Percentiles rank a stretch among this genome's conserved stretches.
phyloP scores from a whole-genome alignment of 1,140 invertebrate species.

The Brachionus calyciflorus region DNA sequence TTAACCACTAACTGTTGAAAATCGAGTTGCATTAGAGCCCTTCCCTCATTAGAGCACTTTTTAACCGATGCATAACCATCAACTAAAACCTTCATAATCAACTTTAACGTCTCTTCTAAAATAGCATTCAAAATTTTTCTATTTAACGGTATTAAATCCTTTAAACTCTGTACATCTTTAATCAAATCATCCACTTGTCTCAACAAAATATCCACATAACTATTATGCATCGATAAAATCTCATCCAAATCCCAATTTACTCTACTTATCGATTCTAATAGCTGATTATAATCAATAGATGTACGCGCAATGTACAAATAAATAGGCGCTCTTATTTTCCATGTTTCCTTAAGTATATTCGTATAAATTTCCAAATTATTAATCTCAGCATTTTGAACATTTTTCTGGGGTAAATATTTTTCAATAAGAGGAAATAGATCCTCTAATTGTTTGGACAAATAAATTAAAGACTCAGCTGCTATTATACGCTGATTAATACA shows the following conservation, averaged over 20 bases:
- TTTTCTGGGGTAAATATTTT: conserved; percentile 54
- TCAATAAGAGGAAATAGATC: conserved; percentile 76
- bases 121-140: background rate
- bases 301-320: conserved; percentile 78
- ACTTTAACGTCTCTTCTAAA: conserved; percentile 13
- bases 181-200: conserved; percentile 47
- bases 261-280: conserved; percentile 72
- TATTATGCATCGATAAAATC: conserved; percentile 89
- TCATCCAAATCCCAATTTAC: conserved; percentile 91
- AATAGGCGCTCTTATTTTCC: conserved; percentile 75
- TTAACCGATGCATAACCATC: conserved; percentile 78
- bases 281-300: conserved; percentile 74
- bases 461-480: conserved; percentile 74
- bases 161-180: conserved; percentile 1
- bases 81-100: conserved; percentile 41
- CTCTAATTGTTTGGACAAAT: conserved; percentile 79
- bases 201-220: conserved; percentile 69
- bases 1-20: conserved; percentile 90
- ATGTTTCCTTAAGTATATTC: conserved; percentile 70
- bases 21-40: conserved; percentile 94
- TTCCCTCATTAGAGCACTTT: conserved; percentile 90
- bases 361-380: conserved; percentile 66
- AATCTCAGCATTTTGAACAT: background rate
- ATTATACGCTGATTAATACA: conserved; percentile 72
- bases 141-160: conserved; percentile 60